Percentiles rank a stretch among this genome's conserved stretches.
phyloP scores from a whole-genome alignment of 2,888 invertebrate genomes.

The Eupeodes latifasciatus region DNA sequence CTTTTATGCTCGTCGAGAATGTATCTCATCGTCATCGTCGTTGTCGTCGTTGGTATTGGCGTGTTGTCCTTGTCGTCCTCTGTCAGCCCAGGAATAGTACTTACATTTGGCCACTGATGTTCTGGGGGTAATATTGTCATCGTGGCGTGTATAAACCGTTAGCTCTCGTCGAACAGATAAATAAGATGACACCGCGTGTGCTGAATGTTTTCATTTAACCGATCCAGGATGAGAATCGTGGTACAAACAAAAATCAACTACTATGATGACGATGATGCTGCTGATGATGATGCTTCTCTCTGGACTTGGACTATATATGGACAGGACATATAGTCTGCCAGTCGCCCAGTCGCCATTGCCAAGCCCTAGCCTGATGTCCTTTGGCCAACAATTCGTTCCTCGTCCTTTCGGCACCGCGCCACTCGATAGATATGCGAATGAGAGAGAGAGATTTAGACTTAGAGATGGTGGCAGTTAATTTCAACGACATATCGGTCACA shows the following conservation, averaged over 20 bases:
- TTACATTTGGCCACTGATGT: conserved; percentile 65
- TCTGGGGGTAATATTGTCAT: conserved; percentile 65
- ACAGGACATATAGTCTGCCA: conserved; percentile 31
- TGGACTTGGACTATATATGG: not conserved
- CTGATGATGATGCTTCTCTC: conserved; percentile 33
- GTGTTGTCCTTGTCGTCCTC: conserved; percentile 35
- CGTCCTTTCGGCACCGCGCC: not conserved
- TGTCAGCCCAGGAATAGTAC: conserved; percentile 46
- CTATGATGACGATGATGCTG: conserved; percentile 39
- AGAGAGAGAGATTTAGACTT: conserved; percentile 69
- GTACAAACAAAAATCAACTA: conserved; percentile 67
- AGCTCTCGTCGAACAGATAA: conserved; percentile 74
- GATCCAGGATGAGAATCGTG: conserved; percentile 30
- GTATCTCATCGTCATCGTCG: conserved; percentile 58
- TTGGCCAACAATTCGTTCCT: not conserved
- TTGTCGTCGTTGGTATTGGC: not conserved
- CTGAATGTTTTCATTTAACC: conserved; percentile 78
- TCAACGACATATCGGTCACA: conserved; percentile 76
- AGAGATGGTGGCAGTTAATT: conserved; percentile 74
- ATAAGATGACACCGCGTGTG: conserved; percentile 78
- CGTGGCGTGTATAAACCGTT: conserved; percentile 71
- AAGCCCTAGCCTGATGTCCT: conserved; percentile 30
- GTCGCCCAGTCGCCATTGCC: conserved; percentile 23
- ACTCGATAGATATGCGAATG: conserved; percentile 51
- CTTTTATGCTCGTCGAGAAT: conserved; percentile 54